A percentile compares a stretch with the other conserved stretches of the same genome.
phyloP scores from a whole-genome alignment of 2,113 vertebrate genomes.

The Albula glossodonta region DNA sequence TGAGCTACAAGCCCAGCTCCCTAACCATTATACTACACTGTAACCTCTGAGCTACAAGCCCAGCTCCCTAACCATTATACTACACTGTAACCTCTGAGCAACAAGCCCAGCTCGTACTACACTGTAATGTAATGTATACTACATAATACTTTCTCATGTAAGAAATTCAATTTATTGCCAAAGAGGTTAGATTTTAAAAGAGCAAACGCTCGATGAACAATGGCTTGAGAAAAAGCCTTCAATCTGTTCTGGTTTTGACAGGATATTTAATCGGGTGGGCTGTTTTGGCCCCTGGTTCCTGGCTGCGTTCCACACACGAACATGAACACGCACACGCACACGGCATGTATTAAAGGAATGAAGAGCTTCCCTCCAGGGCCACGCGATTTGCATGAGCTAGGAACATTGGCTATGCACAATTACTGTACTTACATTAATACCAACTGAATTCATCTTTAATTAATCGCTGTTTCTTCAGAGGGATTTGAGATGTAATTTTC shows the following conservation, averaged over 20 bases:
- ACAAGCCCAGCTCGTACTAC: no score
- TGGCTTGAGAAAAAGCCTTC: slow-evolving; percentile 8
- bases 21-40: no score
- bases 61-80: background rate
- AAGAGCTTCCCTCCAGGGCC: background rate
- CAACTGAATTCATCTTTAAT: slow-evolving; percentile 30
- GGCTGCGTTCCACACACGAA: background rate
- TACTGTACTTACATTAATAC: slow-evolving; percentile 29
- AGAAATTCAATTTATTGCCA: slow-evolving; percentile 28
- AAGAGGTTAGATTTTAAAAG: slow-evolving; percentile 27
- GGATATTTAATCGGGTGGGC: slow-evolving; percentile 22
- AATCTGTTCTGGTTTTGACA: slow-evolving; percentile 23
- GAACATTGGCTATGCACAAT: slow-evolving; percentile 33
- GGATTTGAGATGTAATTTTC: slow-evolving; percentile 30
- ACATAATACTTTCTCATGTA: background rate
- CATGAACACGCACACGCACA: background rate
- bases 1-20: no score
- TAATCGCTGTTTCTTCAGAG: slow-evolving; percentile 29
- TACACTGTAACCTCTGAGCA: slow-evolving; percentile 9
- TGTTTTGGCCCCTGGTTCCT: slow-evolving; percentile 20
- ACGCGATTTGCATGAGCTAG: slow-evolving; percentile 30
- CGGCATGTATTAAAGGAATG: slow-evolving; percentile 21
- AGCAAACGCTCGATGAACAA: slow-evolving; percentile 20
- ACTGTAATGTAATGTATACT: no score
- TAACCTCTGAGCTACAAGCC: no score